phyloP scores from a whole-genome alignment of 2,888 invertebrate genomes.

The Hydrotaea cyrtoneurina region DNA sequence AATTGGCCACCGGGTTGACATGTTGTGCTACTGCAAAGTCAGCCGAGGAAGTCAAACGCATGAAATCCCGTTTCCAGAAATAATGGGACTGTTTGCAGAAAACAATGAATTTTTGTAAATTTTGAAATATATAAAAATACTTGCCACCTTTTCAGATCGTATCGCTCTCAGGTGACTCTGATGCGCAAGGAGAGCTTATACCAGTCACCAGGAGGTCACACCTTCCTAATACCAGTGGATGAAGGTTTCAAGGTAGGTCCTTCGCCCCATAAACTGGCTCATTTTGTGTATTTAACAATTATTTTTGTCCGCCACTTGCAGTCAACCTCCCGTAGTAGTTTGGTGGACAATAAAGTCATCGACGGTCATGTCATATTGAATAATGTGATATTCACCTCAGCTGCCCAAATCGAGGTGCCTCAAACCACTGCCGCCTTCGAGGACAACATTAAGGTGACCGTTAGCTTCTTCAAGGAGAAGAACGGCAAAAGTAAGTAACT shows the following conservation, averaged over 20 bases:
- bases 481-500: constrained; percentile 85
- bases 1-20: no score
- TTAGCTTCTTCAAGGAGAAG: constrained; percentile 88
- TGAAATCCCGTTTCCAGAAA: no score
- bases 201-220: constrained; percentile 89
- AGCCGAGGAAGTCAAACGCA: no score
- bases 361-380: constrained; percentile 95
- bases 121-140: no score
- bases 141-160: constrained; percentile 86
- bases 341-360: constrained; percentile 91
- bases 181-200: constrained; percentile 89
- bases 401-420: constrained; percentile 87
- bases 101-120: no score
- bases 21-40: no score
- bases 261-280: neutral
- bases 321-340: constrained; percentile 86
- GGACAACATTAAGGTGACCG: constrained; percentile 91
- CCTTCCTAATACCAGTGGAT: constrained; percentile 95
- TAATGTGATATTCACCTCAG: constrained; percentile 92
- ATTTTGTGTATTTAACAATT: neutral
- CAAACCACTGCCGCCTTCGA: constrained; percentile 91
- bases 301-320: constrained; percentile 74
- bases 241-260: constrained; percentile 90
- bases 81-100: no score
- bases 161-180: constrained; percentile 88